Conservation (phyloP, 2,113 vertebrate genomes). For the Onychostruthus taczanowskii region DNA sequence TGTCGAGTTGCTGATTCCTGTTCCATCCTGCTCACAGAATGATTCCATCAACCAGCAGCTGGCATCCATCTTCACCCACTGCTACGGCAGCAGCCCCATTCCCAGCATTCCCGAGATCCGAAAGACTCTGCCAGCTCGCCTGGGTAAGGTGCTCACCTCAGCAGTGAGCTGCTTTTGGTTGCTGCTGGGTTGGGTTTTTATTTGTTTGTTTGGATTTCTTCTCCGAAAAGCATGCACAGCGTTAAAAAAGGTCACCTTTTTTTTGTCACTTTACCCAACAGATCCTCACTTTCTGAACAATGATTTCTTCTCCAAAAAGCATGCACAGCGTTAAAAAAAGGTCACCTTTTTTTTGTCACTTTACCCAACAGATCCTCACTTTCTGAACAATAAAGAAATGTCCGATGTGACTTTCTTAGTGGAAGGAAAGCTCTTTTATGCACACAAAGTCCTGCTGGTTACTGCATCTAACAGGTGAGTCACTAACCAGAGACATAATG, state of each 20-base stretch:
- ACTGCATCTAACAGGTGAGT: slow-evolving; percentile 92
- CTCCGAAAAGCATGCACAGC: background rate
- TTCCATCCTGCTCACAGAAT: slow-evolving; percentile 73
- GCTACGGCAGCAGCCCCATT: slow-evolving; percentile 89
- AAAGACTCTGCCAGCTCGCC: slow-evolving; percentile 85
- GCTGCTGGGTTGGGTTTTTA: background rate
- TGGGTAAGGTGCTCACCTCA: slow-evolving; percentile 75
- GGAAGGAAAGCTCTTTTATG: slow-evolving; percentile 95
- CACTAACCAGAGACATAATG: background rate
- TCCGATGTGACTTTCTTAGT: slow-evolving; percentile 95
- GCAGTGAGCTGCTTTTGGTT: background rate
- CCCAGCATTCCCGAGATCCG: slow-evolving; percentile 85
- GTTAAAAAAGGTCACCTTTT: background rate
- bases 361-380: slow-evolving; percentile 85
- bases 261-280: background rate
- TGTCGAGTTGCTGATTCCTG: accelerated
- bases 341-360: background rate
- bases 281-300: slow-evolving; percentile 98
- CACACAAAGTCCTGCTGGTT: slow-evolving; percentile 93
- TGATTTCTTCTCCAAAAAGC: background rate
- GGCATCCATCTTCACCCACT: slow-evolving; percentile 88
- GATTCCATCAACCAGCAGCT: slow-evolving; percentile 89
- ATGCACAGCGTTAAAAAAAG: background rate
- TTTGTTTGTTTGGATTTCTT: background rate
- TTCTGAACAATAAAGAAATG: slow-evolving; percentile 97